Evolutionary conservation across 1,140 invertebrate genomes (phyloP), one percentile per base, ranked within the genome.

Genomic region (Prorops nasuta): DNA sequence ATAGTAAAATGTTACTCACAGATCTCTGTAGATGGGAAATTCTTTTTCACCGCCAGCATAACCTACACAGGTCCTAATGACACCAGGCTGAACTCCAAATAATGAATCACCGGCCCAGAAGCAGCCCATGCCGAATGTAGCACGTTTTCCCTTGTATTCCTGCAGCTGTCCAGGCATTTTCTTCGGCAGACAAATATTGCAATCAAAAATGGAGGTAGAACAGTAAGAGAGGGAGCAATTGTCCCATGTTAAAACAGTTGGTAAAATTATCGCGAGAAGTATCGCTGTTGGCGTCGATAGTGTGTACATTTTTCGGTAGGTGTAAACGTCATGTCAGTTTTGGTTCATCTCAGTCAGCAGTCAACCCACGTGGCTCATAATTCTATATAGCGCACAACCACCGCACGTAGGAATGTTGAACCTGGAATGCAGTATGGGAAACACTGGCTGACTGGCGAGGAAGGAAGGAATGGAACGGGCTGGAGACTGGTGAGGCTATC

Each of bases 91-190:
- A 32, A 85, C 89, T 2, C 94, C 95, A 75, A 94, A 97, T 38
- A 92, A 77, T 0, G 90, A 89, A 69, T 98, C 95, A 15, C 90
- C 89, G n/a, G 90, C 90, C 94, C 94, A 98, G 74, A 98, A 98
- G 74, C 95, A 98, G 35, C 92, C 92, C 91, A 98, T 93, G 3
- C 91, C 93, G 72, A 97, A 94, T 1, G 92, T 95, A 1, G 94
- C 94, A 44, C 78, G 76, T 53, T 83, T 79, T 2, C 58, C 51
- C 47, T 63, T 66, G 56, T 72, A 59, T 46, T 81, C 69, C 31
- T 78, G 70, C 17, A 79, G 22, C 60, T 77, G 68, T 32, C 63
- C 66, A 28, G 74, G 68, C 76, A 79, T 79, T 44, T 54, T 65
- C 44, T 58, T 41, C 3, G 37, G 58, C 28, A 39, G 16, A 37